These are phyloP conservation scores for Luperina nickerlii DNA, from an alignment of 2,888 invertebrate genomes.

Conservation along the genomic window DNA sequence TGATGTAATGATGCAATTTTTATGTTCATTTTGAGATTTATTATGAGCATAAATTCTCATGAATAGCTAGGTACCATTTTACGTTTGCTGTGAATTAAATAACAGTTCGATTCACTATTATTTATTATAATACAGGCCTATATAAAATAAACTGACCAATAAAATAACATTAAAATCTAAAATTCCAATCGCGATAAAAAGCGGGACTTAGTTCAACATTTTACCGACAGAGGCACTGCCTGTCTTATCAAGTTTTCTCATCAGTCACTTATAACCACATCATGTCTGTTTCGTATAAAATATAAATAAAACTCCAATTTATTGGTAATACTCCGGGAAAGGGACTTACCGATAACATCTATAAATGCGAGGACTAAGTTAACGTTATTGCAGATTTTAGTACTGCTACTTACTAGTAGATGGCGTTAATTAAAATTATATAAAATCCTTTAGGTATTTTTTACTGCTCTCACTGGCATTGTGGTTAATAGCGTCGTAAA, in stretches of 20 bases:
- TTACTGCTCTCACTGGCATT: background rate
- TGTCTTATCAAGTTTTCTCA: constrained; percentile 29
- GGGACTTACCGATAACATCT: constrained; percentile 35
- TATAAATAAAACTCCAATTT: constrained; percentile 47
- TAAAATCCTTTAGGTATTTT: background rate
- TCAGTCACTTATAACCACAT: constrained; percentile 51
- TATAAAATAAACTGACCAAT: constrained; percentile 21
- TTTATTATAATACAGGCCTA: background rate
- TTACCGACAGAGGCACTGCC: constrained; percentile 28
- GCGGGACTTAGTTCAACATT: constrained; percentile 12
- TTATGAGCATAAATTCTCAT: background rate
- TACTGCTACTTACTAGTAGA: constrained; percentile 30
- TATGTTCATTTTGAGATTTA: constrained; percentile 15
- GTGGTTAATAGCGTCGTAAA: background rate
- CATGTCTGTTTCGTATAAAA: constrained; percentile 56
- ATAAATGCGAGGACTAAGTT: background rate
- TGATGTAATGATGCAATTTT: constrained; percentile 4
- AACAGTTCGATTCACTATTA: constrained; percentile 6
- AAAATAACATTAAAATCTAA: constrained; percentile 38
- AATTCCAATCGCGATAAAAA: constrained; percentile 36
- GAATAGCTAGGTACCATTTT: constrained; percentile 9
- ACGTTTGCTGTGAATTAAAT: background rate
- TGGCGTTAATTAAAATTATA: constrained; percentile 10
- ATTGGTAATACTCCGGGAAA: constrained; percentile 35
- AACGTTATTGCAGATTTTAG: constrained; percentile 8